Evolutionary conservation across 1,140 invertebrate genomes (phyloP).

Genomic region (Drosophila punjabiensis): DNA sequence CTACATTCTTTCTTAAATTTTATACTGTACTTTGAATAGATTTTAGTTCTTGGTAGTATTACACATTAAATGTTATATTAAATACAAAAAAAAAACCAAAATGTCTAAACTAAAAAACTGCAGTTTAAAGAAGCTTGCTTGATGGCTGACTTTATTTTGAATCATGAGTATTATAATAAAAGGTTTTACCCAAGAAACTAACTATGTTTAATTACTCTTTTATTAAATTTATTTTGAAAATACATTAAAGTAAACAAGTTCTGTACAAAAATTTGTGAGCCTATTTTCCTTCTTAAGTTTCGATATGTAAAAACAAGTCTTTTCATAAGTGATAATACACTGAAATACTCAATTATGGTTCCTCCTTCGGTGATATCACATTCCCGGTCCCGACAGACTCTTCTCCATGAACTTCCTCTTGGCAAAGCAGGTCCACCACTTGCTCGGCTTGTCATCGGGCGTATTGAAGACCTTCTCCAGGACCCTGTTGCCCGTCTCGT

Average conservation of each 20-base stretch:
- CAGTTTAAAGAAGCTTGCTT: neutral
- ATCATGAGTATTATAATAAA: conserved; percentile 2
- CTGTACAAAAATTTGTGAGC: neutral
- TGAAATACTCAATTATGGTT: neutral
- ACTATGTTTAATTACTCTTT: neutral
- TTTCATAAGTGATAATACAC: neutral
- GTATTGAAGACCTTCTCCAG: conserved; percentile 96
- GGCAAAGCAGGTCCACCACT: conserved; percentile 99
- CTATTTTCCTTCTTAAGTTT: neutral
- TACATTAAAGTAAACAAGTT: neutral
- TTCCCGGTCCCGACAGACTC: conserved; percentile 88
- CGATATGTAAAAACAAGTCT: neutral
- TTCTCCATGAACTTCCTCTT: conserved; percentile 99
- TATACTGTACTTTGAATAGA: neutral
- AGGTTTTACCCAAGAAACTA: neutral
- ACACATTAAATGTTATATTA: neutral
- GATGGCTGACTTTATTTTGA: neutral
- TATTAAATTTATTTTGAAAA: conserved; percentile 1
- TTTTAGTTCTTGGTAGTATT: neutral
- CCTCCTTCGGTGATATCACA: no score
- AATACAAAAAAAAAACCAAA: neutral
- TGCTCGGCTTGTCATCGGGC: conserved; percentile 97
- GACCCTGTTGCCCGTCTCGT: conserved; percentile 96
- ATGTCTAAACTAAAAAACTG: neutral
- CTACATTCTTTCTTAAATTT: neutral